Conservation (phyloP, 2,797 vertebrate genomes). For the Ciconia nigra region DNA sequence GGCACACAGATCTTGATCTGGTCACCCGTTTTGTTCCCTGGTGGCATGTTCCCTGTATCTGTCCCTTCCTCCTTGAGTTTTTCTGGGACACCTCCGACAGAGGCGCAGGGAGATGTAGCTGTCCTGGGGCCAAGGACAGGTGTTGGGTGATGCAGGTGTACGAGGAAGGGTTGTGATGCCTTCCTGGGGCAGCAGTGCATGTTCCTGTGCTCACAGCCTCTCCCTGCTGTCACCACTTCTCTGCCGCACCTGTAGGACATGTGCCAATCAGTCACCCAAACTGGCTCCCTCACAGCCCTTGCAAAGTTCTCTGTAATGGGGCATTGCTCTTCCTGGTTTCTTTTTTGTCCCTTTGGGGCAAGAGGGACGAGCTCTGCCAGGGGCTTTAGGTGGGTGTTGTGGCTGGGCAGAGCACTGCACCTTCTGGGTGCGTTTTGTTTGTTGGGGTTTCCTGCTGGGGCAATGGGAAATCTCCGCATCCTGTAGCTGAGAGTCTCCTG, state of each 20-base stretch:
- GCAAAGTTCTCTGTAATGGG: neutral
- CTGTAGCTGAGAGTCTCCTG: neutral
- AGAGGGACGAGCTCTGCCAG: neutral
- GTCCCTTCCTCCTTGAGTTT: neutral
- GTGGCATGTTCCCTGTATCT: neutral
- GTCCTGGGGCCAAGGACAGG: no score
- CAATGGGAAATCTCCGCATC: neutral
- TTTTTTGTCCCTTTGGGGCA: neutral
- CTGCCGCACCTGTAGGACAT: neutral
- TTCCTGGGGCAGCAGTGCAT: neutral
- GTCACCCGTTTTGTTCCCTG: neutral
- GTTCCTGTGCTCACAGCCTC: neutral
- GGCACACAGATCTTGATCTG: neutral
- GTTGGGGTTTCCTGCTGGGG: rapidly evolving
- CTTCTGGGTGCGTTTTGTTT: neutral
- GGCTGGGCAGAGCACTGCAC: neutral
- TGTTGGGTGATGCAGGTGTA: neutral
- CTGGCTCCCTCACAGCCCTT: neutral
- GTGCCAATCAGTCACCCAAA: neutral
- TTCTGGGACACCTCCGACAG: neutral
- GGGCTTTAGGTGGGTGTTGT: neutral
- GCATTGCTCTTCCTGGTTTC: neutral
- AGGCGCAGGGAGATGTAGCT: neutral
- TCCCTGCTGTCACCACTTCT: neutral
- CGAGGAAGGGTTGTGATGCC: neutral